Evolutionary conservation across 2,113 vertebrate species (phyloP), one percentile per base, ranked within the genome.

Genomic region (Leptodactylus fuscus): DNA sequence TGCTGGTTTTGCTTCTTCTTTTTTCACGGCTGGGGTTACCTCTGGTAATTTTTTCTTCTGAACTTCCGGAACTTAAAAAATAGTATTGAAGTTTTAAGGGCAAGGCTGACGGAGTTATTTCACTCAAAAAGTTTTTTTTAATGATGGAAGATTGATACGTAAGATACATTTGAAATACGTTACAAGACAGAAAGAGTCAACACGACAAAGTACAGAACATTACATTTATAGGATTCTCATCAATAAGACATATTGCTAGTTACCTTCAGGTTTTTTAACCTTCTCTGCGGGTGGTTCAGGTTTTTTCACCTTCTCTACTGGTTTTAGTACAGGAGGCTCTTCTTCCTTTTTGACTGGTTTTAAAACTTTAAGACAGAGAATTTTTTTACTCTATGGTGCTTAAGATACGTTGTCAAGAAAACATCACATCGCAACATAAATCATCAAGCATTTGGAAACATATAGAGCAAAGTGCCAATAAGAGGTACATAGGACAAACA

Each of bases 191-290:
- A 34, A 77, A 5, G n/a, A 76, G n/a, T 48, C 29, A 78, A 49
- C 5, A 4, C 46, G 24, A 38, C 46, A 51, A 53, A 70, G 11
- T 38, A 34, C 12, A 29, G 15, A 7, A 74, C 46, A 53, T 6
- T 55, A 55, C 34, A 58, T 12, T 55, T 16, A 67, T 5, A 49
- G 1, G 29, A 15, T 24, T 41, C 22, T 82, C 8, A 36, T 70
- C 51, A 55, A 5, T 18, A 18, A 38, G 29, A 74, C 7, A 41
- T 44, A 86, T 76, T 86, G 75, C 38, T 27, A 11, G 94, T 90
- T 97, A 89, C 96, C 94, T 89, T 91, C 88, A 53, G 94, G 91
- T 83, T 93, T 92, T 91, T 95, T 96, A 88, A 91, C 55, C 90
- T 94, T 95, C 89, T 95, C 95, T 89, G 91, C 53, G 27, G 77